Evolutionary conservation across 2,113 vertebrate species (phyloP), one percentile per base, ranked within the genome.

Genomic region (Spermophilus dauricus): DNA sequence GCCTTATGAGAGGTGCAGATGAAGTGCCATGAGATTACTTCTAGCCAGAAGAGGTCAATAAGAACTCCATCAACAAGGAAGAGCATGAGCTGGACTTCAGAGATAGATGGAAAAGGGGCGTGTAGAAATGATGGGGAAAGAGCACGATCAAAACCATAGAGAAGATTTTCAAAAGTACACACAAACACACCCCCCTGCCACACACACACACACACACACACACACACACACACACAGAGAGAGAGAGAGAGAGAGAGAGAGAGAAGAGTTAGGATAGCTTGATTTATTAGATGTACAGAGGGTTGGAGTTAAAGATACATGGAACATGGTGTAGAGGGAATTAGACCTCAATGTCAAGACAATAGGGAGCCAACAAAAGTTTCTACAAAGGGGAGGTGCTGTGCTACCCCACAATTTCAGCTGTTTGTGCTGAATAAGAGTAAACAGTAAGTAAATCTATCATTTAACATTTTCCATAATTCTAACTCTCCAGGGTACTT

Each of bases 1-100:
- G 96, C 80, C 77, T 96, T 87, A 81, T n/a, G 81, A 94, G 61
- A 96, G 77, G 85, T 86, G 87, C 61, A 83, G 90, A 96, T 82
- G 86, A 97, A 84, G 69, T 80, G 51, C 72, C 87, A 26, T 37
- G 45, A 26, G 75, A 80, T 70, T 42, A 8, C 58, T 81, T 85
- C 76, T 77, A 63, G 76, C 70, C 84, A 77, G 39, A 12, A 82
- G 28, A 86, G 84, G 92, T 96, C 88, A 92, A 2, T 20, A 81
- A 95, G 80, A 77, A 56, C 42, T 86, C 75, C 51, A 61, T 72
- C 86, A 76, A 37, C 51, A 94, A 75, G 77, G 73, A 73, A 77
- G 39, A 75, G 39, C 61, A 45, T 45, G 82, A 83, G 22, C 65
- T 24, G 37, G 16, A 53, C 63, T 48, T 77, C 39, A 2, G 14